Percentiles rank a stretch among this genome's conserved stretches.
Evolutionary conservation across 2,888 invertebrate species (phyloP).

Genomic region (Yponomeuta evonymella): DNA sequence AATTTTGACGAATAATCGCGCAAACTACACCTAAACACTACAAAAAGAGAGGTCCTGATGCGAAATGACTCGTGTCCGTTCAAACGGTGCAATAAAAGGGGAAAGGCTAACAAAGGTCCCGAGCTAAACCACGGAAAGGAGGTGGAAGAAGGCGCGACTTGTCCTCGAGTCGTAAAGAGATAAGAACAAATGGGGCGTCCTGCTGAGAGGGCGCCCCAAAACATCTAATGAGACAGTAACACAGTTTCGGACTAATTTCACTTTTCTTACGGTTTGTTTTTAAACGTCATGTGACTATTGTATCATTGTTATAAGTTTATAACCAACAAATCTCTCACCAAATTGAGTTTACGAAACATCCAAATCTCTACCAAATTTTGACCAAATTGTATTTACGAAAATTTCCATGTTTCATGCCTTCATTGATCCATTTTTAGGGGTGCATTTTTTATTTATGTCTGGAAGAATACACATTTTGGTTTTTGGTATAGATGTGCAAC

Average conservation of each 20-base stretch:
- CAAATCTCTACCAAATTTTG: no score
- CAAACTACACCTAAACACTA: not conserved
- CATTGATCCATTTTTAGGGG: no score
- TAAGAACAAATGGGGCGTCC: not conserved
- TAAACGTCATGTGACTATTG: not conserved
- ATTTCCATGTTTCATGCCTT: no score
- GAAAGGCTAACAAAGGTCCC: not conserved
- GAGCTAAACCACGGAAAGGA: not conserved
- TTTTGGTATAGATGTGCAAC: no score
- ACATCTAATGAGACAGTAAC: not conserved
- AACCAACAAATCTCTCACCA: no score
- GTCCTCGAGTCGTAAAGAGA: not conserved
- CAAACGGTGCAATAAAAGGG: not conserved
- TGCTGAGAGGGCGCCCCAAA: not conserved
- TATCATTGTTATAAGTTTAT: no score
- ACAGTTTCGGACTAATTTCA: not conserved
- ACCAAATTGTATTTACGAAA: no score
- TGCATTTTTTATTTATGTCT: no score
- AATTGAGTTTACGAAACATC: no score
- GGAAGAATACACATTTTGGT: no score
- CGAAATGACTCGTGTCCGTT: not conserved
- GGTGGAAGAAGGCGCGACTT: not conserved
- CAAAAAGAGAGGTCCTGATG: not conserved
- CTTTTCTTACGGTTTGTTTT: not conserved
- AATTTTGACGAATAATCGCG: not conserved